These are phyloP conservation scores for Drosophila histrio DNA, from an alignment of 2,888 invertebrate genomes.

Conservation along the genomic window DNA sequence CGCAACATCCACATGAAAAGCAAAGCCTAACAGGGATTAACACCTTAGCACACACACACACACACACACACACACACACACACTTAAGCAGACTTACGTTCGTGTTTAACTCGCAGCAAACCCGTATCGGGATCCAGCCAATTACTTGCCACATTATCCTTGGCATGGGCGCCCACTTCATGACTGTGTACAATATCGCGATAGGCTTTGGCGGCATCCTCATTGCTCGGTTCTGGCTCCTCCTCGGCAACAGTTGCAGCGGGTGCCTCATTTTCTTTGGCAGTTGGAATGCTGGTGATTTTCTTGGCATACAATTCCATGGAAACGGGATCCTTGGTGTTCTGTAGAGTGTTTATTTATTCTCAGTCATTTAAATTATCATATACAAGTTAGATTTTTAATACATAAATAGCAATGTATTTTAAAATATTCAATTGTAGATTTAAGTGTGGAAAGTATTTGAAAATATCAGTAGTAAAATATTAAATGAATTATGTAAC, in stretches of 20 bases:
- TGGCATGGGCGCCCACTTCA: conserved; percentile 76
- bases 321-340: conserved; percentile 87
- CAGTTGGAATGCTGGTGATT: conserved; percentile 81
- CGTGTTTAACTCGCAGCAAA: conserved; percentile 86
- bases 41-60: neutral
- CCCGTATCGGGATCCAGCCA: conserved; percentile 86
- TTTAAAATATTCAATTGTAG: too few relatives aligned
- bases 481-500: too few relatives aligned
- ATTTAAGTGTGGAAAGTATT: too few relatives aligned
- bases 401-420: too few relatives aligned
- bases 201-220: conserved; percentile 60
- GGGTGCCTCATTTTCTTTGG: conserved; percentile 42
- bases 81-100: conserved; percentile 82
- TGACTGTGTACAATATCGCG: conserved; percentile 77
- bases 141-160: conserved; percentile 82
- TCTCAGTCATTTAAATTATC: too few relatives aligned
- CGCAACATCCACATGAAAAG: conserved; percentile 89
- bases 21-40: conserved; percentile 85
- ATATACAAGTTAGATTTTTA: too few relatives aligned
- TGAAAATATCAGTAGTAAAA: too few relatives aligned
- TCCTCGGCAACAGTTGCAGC: conserved; percentile 19
- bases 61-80: neutral
- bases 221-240: conserved; percentile 28
- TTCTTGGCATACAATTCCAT: conserved; percentile 87
- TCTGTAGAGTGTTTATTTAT: too few relatives aligned